Evolutionary conservation across 2,888 invertebrate species (phyloP), one percentile per base, ranked within the genome.

Genomic region (Aspidapion aeneum): DNA sequence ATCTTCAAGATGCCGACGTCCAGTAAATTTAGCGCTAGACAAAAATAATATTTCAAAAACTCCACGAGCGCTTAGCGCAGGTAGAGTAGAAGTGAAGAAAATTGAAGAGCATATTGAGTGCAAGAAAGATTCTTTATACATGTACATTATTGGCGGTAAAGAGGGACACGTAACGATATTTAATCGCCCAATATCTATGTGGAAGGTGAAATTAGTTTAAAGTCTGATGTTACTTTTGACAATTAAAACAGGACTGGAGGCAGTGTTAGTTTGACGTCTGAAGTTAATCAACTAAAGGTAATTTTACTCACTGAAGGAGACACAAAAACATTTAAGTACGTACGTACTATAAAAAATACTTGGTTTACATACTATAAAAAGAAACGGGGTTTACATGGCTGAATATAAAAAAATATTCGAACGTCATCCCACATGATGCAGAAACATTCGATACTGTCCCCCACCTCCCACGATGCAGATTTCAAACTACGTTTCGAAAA

Each of bases 151-250:
- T 64, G 93, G 93, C 0, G 94, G 94, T 0, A 87, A 88, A 72
- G 93, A 93, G 77, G 89, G 90, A 16, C 90, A 91, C 71, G 86
- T 89, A 1, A 90, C 91, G 17, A 85, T 89, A 62, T 88, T 91
- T 72, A 88, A 89, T 74, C 82, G 89, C 71, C 92, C 92, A 9
- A 84, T 93, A 49, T 90, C 91, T 12, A 84, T 93, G 74, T 93
- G 93, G 93, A 88, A 88, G 71, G 83, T 91, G 67, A 85, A 90
- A 70, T 78, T 91, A 62, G 81, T 80, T 71, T 80, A 74, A 74
- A 63, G 35, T 7, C 35, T 2, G 17, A 21, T 16, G 19, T 57
- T 51, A 18, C 5, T 18, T 12, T 9, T 12, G 9, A 57, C 7
- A 57, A 18, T 18, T 21, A 55, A 50, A 51, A 16, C 51, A 58